A percentile compares a stretch with the other conserved stretches of the same genome.
phyloP scores from a whole-genome alignment of 2,888 invertebrate species.

The Anodontia alba region DNA sequence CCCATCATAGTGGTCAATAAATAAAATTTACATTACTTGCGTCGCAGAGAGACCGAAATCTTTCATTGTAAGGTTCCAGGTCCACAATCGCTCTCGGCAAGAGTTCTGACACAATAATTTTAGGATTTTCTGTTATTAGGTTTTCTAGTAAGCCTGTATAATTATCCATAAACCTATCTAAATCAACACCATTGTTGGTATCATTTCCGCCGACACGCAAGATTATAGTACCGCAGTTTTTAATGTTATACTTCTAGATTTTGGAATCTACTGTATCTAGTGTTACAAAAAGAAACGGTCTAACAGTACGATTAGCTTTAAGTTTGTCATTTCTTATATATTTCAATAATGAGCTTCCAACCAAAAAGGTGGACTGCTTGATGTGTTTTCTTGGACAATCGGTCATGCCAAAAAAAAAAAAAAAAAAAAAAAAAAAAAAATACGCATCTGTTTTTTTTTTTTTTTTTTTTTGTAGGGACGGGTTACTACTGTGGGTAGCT shows the following conservation, averaged over 20 bases:
- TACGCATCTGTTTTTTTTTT: too few species aligned
- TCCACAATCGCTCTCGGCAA: not conserved
- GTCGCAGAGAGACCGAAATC: not conserved
- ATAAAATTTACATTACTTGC: not conserved
- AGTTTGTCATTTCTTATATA: not conserved
- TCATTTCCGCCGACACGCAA: not conserved
- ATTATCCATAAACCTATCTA: not conserved
- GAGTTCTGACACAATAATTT: not conserved
- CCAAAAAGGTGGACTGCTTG: not conserved
- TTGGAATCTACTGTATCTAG: not conserved
- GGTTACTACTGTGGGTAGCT: too few species aligned
- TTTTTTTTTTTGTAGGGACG: too few species aligned
- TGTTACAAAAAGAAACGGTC: not conserved
- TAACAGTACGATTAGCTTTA: not conserved
- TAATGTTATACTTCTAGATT: not conserved
- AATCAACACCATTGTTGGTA: not conserved
- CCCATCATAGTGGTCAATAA: not conserved
- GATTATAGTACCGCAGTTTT: not conserved
- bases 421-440: too few species aligned
- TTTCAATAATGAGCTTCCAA: not conserved
- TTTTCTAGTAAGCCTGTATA: not conserved
- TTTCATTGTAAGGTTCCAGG: not conserved
- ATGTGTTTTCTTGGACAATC: not conserved
- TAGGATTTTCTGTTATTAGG: not conserved
- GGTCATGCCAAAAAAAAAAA: too few species aligned